Evolutionary conservation across 2,797 vertebrate species (phyloP).

Genomic region (Karalla daura): DNA sequence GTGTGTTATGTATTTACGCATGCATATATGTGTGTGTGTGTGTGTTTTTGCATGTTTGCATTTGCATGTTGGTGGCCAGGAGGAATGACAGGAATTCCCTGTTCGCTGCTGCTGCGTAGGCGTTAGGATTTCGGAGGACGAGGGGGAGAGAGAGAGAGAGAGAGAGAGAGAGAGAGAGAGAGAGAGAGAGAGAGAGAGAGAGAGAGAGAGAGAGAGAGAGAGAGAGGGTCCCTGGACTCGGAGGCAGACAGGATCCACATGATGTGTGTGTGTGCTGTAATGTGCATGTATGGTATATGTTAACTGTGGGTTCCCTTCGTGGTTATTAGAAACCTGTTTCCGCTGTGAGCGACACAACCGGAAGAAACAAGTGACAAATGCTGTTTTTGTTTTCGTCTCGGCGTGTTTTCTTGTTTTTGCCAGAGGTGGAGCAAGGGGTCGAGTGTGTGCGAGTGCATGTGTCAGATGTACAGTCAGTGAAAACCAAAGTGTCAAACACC

Average conservation of each 20-base stretch:
- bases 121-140: slow-evolving; percentile 43
- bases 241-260: slow-evolving; percentile 57
- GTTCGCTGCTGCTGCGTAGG: slow-evolving; percentile 45
- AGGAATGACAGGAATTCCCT: slow-evolving; percentile 80
- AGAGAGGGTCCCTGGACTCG: slow-evolving; percentile 20
- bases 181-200: not conserved
- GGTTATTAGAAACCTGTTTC: slow-evolving; percentile 47
- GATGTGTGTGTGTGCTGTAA: slow-evolving; percentile 25
- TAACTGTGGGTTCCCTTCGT: slow-evolving; percentile 26
- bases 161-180: not conserved
- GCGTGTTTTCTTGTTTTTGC: not conserved
- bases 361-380: slow-evolving; percentile 1
- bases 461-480: not conserved
- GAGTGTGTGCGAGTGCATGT: not conserved
- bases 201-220: not conserved
- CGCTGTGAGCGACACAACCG: not conserved
- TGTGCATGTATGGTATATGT: not conserved
- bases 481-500: slow-evolving; percentile 20
- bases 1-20: too few species aligned
- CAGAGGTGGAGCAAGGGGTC: not conserved
- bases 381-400: not conserved
- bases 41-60: slow-evolving; percentile 33
- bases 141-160: not conserved
- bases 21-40: not conserved
- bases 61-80: slow-evolving; percentile 42